These are phyloP conservation scores for Leptocoma aspasia DNA, from an alignment of 2,113 vertebrate species.

Conservation along the genomic window DNA sequence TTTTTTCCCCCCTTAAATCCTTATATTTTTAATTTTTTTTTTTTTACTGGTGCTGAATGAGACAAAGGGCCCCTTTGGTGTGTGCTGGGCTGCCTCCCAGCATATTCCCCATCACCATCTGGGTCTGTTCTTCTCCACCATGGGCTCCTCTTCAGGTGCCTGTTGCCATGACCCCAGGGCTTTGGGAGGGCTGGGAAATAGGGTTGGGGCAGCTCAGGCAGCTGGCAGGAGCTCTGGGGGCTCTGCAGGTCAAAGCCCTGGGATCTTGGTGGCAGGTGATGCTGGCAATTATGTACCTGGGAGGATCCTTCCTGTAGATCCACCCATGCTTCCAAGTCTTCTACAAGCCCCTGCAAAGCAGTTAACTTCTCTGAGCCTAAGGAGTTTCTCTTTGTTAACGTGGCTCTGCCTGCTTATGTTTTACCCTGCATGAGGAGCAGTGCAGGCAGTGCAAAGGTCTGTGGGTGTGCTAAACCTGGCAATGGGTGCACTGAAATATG, in stretches of 20 bases:
- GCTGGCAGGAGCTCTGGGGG: background rate
- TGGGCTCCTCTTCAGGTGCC: background rate
- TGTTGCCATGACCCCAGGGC: background rate
- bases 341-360: background rate
- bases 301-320: background rate
- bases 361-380: background rate
- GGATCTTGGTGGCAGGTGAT: fast-evolving
- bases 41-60: background rate
- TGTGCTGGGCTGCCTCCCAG: background rate
- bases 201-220: background rate
- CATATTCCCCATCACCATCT: background rate
- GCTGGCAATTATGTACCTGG: background rate
- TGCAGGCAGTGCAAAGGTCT: background rate
- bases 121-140: background rate
- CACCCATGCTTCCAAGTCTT: background rate
- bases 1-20: background rate
- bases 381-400: fast-evolving
- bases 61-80: background rate
- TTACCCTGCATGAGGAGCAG: background rate
- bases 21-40: background rate
- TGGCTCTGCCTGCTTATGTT: background rate
- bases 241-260: background rate
- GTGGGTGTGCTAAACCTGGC: background rate
- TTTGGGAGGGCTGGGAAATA: background rate
- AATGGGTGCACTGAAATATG: background rate